Evolutionary conservation across 2,797 vertebrate species (phyloP).

Genomic region (Diceros bicornis): DNA sequence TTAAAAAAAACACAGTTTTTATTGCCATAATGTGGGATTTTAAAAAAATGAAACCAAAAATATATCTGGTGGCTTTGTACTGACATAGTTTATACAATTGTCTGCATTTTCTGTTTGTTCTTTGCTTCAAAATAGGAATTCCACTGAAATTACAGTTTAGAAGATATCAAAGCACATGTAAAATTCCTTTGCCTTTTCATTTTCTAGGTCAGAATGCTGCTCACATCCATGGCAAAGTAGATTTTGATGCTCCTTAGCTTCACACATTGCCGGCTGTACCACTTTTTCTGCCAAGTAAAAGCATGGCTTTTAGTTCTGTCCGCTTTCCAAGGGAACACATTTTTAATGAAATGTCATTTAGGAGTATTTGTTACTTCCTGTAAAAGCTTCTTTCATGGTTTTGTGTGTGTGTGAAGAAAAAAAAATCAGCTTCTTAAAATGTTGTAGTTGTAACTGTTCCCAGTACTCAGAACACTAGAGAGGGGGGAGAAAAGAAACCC

Average conservation of each 20-base stretch:
- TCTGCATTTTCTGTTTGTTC: constrained; percentile 66
- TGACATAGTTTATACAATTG: constrained; percentile 10
- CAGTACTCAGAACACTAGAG: constrained; percentile 53
- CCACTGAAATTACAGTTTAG: constrained; percentile 67
- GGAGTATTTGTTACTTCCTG: constrained; percentile 77
- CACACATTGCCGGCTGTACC: constrained; percentile 52
- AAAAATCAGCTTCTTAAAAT: constrained; percentile 69
- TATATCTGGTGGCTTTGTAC: neutral
- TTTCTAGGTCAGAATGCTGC: constrained; percentile 68
- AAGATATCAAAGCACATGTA: constrained; percentile 73
- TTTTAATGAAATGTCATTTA: constrained; percentile 85
- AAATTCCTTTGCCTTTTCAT: constrained; percentile 67
- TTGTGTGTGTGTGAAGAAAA: neutral
- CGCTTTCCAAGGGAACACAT: constrained; percentile 82
- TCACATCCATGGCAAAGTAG: constrained; percentile 74
- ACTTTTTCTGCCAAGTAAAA: constrained; percentile 83
- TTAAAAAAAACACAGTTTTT: neutral
- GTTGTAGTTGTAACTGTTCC: constrained; percentile 74
- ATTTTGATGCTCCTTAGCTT: constrained; percentile 75
- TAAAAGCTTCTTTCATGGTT: constrained; percentile 80
- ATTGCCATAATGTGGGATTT: neutral
- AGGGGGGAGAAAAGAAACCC: neutral
- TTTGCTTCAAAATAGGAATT: constrained; percentile 63
- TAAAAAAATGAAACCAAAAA: neutral
- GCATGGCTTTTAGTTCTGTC: constrained; percentile 77